Evolutionary conservation across 2,797 vertebrate species (phyloP), one percentile per base, ranked within the genome.

Genomic region (Acipenser ruthenus): DNA sequence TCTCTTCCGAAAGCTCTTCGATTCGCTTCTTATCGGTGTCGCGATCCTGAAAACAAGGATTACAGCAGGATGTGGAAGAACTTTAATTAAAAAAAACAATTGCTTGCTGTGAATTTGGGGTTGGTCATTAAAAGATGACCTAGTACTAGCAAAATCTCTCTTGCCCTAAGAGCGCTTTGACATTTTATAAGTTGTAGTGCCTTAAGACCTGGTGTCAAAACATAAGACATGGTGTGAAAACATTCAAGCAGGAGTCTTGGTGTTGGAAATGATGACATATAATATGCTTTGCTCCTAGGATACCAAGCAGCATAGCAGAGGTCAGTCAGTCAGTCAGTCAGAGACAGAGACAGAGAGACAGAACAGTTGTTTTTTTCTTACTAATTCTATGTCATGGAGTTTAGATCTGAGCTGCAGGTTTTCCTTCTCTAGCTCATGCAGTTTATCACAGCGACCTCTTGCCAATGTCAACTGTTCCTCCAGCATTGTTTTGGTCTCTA

Each of bases 1-100:
- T 99, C 81, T 99, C 96, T 75, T 99, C 97, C 65, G 96, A 72
- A 67, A 99, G 86, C 79, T 99, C 96, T 78, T 99, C 95, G 51
- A 98, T 87, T 60, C 93, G 83, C 65, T 87, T 93, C 73, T 94
- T 95, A 71, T 99, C 95, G 0, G 80, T 86, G 78, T 95, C 95
- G 37, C 97, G 84, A 77, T 97, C 95, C 96, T 99, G 70, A 9
- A 13, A 37, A 18, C 15, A 18, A 18, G 15, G 15, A 37, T 37
- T 37, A 37, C 23, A 3, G 23, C 1, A 37, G 23, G 23, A 37
- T 2, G 23, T 3, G 2, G 23, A 37, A 37, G 23, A 37, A 37
- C 2, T 37, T 37, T 37, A 37, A 37, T 37, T 37, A 18, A 4
- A 37, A 23, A 37, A 37, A 37, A 37, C 23, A 37, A 37, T 37